Conservation (phyloP, 2,113 vertebrate species). For the Collichthys lucidus region DNA sequence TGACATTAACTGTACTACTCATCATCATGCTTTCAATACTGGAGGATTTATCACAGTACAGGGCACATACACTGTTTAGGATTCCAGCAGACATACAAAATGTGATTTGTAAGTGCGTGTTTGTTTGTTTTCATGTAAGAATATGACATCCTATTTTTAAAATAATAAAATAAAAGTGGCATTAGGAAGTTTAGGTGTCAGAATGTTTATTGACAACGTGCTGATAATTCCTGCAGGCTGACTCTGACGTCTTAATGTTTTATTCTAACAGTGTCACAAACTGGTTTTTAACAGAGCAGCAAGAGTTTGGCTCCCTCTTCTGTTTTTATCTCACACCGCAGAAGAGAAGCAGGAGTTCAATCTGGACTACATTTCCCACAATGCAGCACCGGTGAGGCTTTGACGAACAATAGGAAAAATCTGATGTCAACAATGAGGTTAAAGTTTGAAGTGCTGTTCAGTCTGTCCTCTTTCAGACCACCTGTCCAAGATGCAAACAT, state of each 20-base stretch:
- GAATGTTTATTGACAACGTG: too few species aligned
- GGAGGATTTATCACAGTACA: not conserved
- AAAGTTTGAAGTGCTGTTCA: too few species aligned
- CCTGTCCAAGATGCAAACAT: too few species aligned
- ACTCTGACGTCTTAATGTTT: not conserved
- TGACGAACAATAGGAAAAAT: constrained; percentile 1
- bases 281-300: not conserved
- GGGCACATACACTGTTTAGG: not conserved
- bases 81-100: not conserved
- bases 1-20: not conserved
- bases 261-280: not conserved
- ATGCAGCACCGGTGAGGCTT: not conserved
- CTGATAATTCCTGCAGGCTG: too few species aligned
- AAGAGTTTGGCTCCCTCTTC: constrained; percentile 63
- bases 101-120: not conserved
- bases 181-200: too few species aligned
- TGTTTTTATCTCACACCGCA: constrained; percentile 27
- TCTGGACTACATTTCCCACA: constrained; percentile 47
- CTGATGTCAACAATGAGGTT: not conserved
- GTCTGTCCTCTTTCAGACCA: too few species aligned
- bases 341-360: not conserved
- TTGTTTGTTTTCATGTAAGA: not conserved
- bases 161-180: too few species aligned
- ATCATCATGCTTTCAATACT: not conserved
- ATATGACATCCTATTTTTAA: not conserved